Evolutionary conservation across 2,797 vertebrate genomes (phyloP).

Genomic region (Taeniopygia guttata): DNA sequence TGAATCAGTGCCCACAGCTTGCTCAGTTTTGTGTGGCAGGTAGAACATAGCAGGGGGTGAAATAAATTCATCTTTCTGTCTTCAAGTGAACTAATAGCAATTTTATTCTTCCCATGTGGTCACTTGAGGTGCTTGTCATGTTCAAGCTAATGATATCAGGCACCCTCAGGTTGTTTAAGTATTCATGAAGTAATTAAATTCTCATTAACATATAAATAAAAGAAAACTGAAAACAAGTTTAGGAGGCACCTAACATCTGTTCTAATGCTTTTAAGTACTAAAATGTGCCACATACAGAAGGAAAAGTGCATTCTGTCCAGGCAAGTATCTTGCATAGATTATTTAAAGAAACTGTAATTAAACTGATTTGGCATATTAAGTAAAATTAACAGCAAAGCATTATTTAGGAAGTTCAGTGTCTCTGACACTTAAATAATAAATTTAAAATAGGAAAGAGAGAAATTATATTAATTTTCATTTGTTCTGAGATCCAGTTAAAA

Average conservation of each 20-base stretch:
- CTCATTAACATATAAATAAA: constrained; percentile 90
- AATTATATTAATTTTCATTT: constrained; percentile 50
- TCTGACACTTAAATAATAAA: constrained; percentile 57
- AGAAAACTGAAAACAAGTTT: constrained; percentile 84
- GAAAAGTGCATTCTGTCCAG: constrained; percentile 75
- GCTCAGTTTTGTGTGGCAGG: constrained; percentile 66
- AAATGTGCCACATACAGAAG: constrained; percentile 73
- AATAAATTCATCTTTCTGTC: constrained; percentile 79
- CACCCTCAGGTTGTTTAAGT: constrained; percentile 85
- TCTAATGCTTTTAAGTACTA: constrained; percentile 83
- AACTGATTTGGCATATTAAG: constrained; percentile 75
- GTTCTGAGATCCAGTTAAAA: constrained; percentile 32
- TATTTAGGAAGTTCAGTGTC: constrained; percentile 52
- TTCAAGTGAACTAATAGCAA: constrained; percentile 81
- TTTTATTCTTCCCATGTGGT: constrained; percentile 85
- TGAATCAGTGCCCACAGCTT: constrained; percentile 58
- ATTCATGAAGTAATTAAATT: constrained; percentile 89
- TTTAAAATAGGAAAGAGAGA: constrained; percentile 29
- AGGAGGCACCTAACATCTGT: constrained; percentile 84
- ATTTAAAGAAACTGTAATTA: constrained; percentile 81
- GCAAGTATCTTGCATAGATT: constrained; percentile 74
- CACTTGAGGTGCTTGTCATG: constrained; percentile 84
- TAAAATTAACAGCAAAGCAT: constrained; percentile 68
- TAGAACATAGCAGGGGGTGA: constrained; percentile 76
- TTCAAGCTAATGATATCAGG: constrained; percentile 85